Evolutionary conservation across 30 jellyfish, hydroid and myxozoan genomes (phyloP), one percentile per base, ranked within the genome.

Genomic region (Chrysaora quinquecirrha): DNA sequence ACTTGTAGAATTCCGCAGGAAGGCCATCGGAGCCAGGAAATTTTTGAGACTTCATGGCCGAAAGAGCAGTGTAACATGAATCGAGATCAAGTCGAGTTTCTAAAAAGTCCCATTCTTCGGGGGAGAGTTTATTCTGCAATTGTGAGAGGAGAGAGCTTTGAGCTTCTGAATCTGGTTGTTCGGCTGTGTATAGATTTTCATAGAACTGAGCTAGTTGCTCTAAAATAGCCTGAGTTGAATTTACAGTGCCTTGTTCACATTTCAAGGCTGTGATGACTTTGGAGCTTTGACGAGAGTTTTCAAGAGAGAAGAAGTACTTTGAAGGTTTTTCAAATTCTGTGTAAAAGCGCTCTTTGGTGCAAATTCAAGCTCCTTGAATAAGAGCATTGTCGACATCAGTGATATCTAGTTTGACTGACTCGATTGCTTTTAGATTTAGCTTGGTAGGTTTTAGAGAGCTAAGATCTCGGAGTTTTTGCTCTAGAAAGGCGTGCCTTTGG

Each of bases 1-100:
- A 21, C 10, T 10, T 19, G 29, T 70, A 70, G 7, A 70, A 70
- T 34, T 70, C 82, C 14, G 83, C 71, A 0, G 83, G 82, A 3
- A 70, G 34, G 6, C 82, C 82, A 70, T 70, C 82, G 12, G 67
- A 33, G 12, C 82, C 72, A 70, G 82, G 82, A 6, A 30, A 10
- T 34, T 70, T 70, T 46, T 34, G 21, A 11, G 73, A 3, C 14
- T 34, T 46, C 82, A 70, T 70, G 34, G 48, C 73, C 2, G 2
- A 47, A 18, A 70, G 34, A 7, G 82, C 82, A 12, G 27, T 12
- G 9, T 7, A 9, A 70, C 72, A 30, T 9, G 29, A 46, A 6
- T 34, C 23, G 6, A 14, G 4, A 3, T 6, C 12, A 11, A 70
- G 16, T 3, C 4, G 28, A 70, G 14, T 4, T n/a, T 70, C 67